Evolutionary conservation across 2,888 invertebrate species (phyloP).

Genomic region (Thymelicus lineola): DNA sequence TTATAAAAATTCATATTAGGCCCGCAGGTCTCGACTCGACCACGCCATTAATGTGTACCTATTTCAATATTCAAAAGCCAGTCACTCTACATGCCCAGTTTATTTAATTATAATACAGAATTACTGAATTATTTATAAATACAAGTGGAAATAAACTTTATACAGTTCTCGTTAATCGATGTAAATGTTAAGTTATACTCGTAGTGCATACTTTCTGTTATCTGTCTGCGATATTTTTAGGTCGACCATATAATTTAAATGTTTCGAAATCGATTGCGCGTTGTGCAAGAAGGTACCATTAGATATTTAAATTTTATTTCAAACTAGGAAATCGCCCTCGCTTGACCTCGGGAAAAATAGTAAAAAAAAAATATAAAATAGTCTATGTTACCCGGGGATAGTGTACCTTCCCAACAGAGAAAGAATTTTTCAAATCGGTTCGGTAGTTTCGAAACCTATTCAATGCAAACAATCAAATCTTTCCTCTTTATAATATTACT

Average conservation of each 20-base stretch:
- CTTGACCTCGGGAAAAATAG: too few species aligned
- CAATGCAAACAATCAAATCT: too few species aligned
- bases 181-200: conserved; percentile 16
- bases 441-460: too few species aligned
- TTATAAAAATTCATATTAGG: too few species aligned
- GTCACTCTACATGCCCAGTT: conserved; percentile 30
- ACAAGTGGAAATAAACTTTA: conserved; percentile 28
- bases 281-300: not conserved
- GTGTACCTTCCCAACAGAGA: too few species aligned
- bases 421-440: too few species aligned
- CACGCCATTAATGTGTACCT: conserved; percentile 32
- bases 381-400: too few species aligned
- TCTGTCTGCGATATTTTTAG: conserved; percentile 20
- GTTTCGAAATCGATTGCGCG: not conserved
- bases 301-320: too few species aligned
- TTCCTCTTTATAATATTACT: too few species aligned
- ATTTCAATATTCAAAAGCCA: conserved; percentile 35
- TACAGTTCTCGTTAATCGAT: conserved; percentile 17
- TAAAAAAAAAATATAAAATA: too few species aligned
- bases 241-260: conserved; percentile 8
- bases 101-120: conserved; percentile 35
- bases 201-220: not conserved
- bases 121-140: conserved; percentile 35
- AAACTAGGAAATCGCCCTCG: too few species aligned
- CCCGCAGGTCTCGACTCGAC: conserved; percentile 18